Evolutionary conservation across 2,888 invertebrate species (phyloP), one percentile per base, ranked within the genome.

Genomic region (Brassicogethes aeneus): DNA sequence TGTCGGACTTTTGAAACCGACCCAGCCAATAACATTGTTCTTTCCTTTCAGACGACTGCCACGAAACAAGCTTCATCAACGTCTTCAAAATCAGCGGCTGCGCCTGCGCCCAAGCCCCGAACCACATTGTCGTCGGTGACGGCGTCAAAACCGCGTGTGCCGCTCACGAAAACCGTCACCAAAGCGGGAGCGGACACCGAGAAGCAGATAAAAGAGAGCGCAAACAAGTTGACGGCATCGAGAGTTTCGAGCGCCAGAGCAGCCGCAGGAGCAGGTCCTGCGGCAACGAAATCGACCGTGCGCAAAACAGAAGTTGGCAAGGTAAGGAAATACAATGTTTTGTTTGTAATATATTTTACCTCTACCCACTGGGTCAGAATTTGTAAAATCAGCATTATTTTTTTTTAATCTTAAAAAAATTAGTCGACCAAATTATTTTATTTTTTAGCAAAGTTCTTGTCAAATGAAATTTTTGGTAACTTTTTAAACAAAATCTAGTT

Each of bases 121-220:
- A 38, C 48, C 14, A 44, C 55, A 36, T 42, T 50, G 13, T 38
- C 58, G 7, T 43, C 55, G 1, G 49, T 52, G 30, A 42, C 53
- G 8, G 38, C 53, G 17, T 40, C 55, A 15, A 55, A 56, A 36
- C 53, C 58, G 12, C 52, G 53, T 42, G 50, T 55, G 34, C 54
- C 61, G 10, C 40, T 55, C n/a, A 53, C 55, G 1, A 56, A 45
- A 37, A 55, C 59, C 7, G 43, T 48, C 3, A 47, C 56, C 7
- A 51, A 57, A 23, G 59, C 59, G 46, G 49, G 55, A 3, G 53
- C 59, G 48, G 63, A 65, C 40, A 54, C 62, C 2, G 67, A 68
- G 40, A 83, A 83, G 55, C 79, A 78, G 56, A 76, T 72, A 48
- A 82, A 83, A 64, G 82, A 83, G 50, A 76, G 79, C 53, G 79